These are phyloP conservation scores for Lycia hirtaria DNA, from an alignment of 2,888 invertebrate species.

Conservation along the genomic window DNA sequence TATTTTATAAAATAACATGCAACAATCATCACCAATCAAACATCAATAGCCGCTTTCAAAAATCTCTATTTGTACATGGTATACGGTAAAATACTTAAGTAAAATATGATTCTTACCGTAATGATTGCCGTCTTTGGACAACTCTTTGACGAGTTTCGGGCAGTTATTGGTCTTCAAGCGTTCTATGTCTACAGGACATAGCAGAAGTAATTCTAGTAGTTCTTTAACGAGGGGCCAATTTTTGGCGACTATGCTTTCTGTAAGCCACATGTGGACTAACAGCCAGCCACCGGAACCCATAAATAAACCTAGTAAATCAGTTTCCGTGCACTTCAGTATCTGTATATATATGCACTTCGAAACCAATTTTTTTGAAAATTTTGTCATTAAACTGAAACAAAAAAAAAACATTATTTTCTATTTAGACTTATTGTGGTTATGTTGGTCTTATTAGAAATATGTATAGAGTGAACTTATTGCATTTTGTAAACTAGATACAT, in stretches of 20 bases:
- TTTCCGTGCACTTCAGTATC: slow-evolving; percentile 94
- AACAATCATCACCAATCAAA: too few relatives aligned
- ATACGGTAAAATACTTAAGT: background rate
- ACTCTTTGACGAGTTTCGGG: slow-evolving; percentile 95
- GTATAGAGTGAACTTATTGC: too few relatives aligned
- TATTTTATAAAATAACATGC: too few relatives aligned
- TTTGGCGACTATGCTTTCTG: slow-evolving; percentile 92
- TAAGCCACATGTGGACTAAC: slow-evolving; percentile 95
- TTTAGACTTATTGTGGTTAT: too few relatives aligned
- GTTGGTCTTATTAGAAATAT: too few relatives aligned
- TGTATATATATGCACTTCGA: slow-evolving; percentile 98
- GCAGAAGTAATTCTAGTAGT: slow-evolving; percentile 92
- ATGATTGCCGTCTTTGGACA: slow-evolving; percentile 93
- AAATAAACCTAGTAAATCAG: slow-evolving; percentile 93
- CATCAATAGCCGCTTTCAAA: background rate
- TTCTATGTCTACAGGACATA: slow-evolving; percentile 96
- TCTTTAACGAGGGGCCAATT: slow-evolving; percentile 96
- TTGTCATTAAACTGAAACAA: slow-evolving; percentile 95
- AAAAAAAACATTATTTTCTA: slow-evolving; percentile 36
- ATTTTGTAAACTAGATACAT: too few relatives aligned
- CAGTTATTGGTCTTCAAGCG: slow-evolving; percentile 95
- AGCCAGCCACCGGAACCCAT: slow-evolving; percentile 97
- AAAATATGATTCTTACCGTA: slow-evolving; percentile 87
- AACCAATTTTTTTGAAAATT: slow-evolving; percentile 97
- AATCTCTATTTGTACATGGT: background rate